phyloP scores from a whole-genome alignment of 2,797 vertebrate genomes.

The Gouania willdenowi region DNA sequence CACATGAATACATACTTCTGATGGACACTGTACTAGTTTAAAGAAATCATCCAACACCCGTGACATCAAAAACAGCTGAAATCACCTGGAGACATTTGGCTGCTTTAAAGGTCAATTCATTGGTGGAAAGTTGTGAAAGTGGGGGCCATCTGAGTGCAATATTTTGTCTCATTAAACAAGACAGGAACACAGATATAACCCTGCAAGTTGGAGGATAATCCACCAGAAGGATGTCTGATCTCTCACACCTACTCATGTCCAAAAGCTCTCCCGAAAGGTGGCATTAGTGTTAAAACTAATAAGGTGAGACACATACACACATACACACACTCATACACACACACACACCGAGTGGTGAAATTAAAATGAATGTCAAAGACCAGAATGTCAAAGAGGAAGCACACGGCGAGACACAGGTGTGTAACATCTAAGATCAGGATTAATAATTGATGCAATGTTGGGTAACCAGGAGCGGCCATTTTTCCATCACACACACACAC shows the following conservation, averaged over 20 bases:
- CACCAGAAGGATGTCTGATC: conserved; percentile 12
- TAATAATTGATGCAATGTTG: no score
- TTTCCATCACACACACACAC: no score
- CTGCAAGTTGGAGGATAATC: conserved; percentile 23
- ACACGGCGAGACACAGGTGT: no score
- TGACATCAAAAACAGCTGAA: conserved; percentile 1
- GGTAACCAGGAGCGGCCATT: no score
- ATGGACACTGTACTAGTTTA: no score
- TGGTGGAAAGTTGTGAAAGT: conserved; percentile 20
- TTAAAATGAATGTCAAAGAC: no score
- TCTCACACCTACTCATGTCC: not conserved
- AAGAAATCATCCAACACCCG: no score
- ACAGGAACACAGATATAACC: conserved; percentile 14
- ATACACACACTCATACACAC: no score
- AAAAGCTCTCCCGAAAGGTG: conserved; percentile 24
- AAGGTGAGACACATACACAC: conserved; percentile 61
- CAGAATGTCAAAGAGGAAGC: no score
- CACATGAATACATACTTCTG: no score
- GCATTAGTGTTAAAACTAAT: conserved; percentile 30
- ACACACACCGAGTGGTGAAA: no score
- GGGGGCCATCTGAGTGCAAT: conserved; percentile 11
- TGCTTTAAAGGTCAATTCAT: conserved; percentile 12
- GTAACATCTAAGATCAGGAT: no score
- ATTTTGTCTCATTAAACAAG: conserved; percentile 23
- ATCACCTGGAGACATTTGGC: conserved; percentile 5